Conservation (phyloP, 2,888 invertebrate genomes). For the Cetonia aurata region DNA sequence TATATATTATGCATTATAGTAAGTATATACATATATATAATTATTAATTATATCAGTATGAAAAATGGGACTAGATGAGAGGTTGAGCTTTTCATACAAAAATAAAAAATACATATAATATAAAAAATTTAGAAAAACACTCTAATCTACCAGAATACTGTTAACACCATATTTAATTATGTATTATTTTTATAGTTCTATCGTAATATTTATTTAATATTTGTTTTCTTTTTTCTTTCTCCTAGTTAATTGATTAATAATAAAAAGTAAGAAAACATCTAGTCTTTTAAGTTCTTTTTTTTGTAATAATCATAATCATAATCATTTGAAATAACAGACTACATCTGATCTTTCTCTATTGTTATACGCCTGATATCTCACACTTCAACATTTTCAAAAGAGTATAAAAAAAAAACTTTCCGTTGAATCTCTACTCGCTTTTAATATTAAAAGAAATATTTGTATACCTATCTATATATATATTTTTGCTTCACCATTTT, state of each 20-base stretch:
- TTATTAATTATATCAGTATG: slow-evolving; percentile 44
- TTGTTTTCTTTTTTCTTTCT: slow-evolving; percentile 54
- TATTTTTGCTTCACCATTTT: slow-evolving; percentile 49
- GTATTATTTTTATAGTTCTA: slow-evolving; percentile 45
- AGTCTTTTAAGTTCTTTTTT: no score
- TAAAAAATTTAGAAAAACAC: slow-evolving; percentile 66
- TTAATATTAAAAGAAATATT: slow-evolving; percentile 46
- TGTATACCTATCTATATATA: slow-evolving; percentile 54
- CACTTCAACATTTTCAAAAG: no score
- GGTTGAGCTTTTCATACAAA: slow-evolving; percentile 67
- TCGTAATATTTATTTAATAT: slow-evolving; percentile 27
- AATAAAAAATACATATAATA: slow-evolving; percentile 67
- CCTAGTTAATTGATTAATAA: slow-evolving; percentile 44
- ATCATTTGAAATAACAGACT: no score
- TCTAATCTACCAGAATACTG: slow-evolving; percentile 67
- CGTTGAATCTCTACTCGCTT: slow-evolving; percentile 16
- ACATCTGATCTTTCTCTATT: no score
- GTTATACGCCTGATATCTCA: no score
- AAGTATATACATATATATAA: slow-evolving; percentile 19
- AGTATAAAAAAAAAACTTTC: no score
- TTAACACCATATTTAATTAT: slow-evolving; percentile 60
- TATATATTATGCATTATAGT: no score
- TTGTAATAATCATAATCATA: no score
- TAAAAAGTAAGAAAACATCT: slow-evolving; percentile 51
- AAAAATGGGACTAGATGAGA: slow-evolving; percentile 65